These are phyloP conservation scores for Calycopis cecrops DNA, from an alignment of 1,140 invertebrate species.

Conservation along the genomic window DNA sequence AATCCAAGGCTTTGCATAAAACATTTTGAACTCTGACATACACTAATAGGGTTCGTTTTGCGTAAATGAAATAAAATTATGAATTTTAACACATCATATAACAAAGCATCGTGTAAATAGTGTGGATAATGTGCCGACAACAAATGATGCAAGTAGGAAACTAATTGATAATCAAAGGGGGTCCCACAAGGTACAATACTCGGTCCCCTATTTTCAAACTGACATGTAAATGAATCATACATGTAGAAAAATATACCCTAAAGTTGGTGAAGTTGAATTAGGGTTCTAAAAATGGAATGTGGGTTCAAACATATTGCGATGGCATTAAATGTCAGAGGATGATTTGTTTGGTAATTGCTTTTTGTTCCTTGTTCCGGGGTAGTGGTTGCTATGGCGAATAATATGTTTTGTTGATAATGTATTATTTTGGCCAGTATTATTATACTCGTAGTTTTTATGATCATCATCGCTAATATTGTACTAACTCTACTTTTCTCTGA, in stretches of 20 bases:
- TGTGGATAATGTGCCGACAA: slow-evolving; percentile 64
- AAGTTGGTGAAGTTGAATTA: slow-evolving; percentile 42
- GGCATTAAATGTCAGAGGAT: slow-evolving; percentile 71
- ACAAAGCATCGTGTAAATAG: slow-evolving; percentile 65
- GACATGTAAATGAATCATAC: slow-evolving; percentile 64
- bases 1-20: slow-evolving; percentile 36
- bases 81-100: slow-evolving; percentile 57
- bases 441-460: slow-evolving; percentile 22
- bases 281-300: slow-evolving; percentile 49
- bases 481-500: too few relatives aligned
- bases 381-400: slow-evolving; percentile 50
- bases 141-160: slow-evolving; percentile 66
- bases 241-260: slow-evolving; percentile 39
- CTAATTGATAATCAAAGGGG: slow-evolving; percentile 72
- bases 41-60: slow-evolving; percentile 35
- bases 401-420: slow-evolving; percentile 59
- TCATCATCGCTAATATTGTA: neutral
- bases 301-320: slow-evolving; percentile 68
- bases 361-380: slow-evolving; percentile 53
- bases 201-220: slow-evolving; percentile 47
- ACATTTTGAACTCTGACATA: slow-evolving; percentile 28
- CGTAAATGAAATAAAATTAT: slow-evolving; percentile 26
- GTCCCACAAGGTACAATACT: slow-evolving; percentile 47
- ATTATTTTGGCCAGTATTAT: slow-evolving; percentile 45
- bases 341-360: slow-evolving; percentile 73